Base-by-base conservation (phyloP, 2,113 vertebrate genomes). In the Lophochroa leadbeateri region DNA sequence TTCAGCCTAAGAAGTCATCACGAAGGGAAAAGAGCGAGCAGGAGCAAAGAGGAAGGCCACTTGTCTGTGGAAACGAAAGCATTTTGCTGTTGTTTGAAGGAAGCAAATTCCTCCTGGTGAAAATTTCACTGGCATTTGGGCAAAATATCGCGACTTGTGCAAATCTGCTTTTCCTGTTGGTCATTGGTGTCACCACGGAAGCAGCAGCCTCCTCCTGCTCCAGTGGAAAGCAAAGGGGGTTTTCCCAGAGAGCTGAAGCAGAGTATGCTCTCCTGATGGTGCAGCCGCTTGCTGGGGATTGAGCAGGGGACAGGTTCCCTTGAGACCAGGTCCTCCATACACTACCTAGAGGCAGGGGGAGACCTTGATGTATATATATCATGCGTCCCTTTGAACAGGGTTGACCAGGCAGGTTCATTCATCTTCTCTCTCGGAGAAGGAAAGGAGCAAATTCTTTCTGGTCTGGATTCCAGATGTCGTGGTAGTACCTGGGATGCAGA, bases 401-500 rank as follows among this genome's bases (percentile, higher is more conserved):
- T 35, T 84, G 20, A 65, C 10, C 3, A 1, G 76, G 77, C 84
- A 72, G 61, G 69, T 82, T 37, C 96, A 96, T 92, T 24, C 69
- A 67, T 95, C 86, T 91, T 86, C 37, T 52, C 68, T 71, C 33
- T 20, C 33, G 3, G 68, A 53, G 80, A 25, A 70, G 88, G 53
- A 46, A 37, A 69, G n/a, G 46, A 94, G 68, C 28, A 29, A 28
- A 80, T 58, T 41, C 71, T 25, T 68, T 67, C 53, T 7, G n/a
- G 46, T 88, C 94, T 95, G 94, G 88, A 83, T 78, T 88, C 92
- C 96, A 97, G 95, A 96, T 96, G 95, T 72, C 0, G 2, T 27
- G 81, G 55, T 64, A 35, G 46, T 9, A 29, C 49, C 58, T 47
- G 64, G 23, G 76, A 5, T n/a, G 63, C 53, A 23, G 67, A n/a